phyloP scores from a whole-genome alignment of 2,888 invertebrate genomes.

The Conomelus anceps region DNA sequence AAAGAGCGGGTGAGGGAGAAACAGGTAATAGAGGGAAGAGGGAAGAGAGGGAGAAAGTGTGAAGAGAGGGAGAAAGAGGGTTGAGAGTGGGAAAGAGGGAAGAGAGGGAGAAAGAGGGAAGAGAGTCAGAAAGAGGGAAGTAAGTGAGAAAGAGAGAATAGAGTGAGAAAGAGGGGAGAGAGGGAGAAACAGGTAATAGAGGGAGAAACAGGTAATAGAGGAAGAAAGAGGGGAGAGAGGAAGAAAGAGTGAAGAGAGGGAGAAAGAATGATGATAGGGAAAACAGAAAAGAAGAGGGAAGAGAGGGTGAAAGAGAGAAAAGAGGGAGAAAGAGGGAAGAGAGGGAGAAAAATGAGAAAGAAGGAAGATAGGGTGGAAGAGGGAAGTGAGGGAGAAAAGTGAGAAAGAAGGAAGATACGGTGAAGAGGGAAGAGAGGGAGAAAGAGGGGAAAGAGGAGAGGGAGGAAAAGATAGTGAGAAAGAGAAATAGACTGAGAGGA shows the following conservation, averaged over 20 bases:
- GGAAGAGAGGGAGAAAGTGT: too few relatives aligned
- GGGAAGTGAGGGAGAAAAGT: background rate
- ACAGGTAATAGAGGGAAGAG: too few relatives aligned
- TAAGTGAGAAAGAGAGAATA: background rate
- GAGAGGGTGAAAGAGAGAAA: conserved; percentile 16
- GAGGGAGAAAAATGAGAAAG: background rate
- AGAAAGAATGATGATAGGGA: background rate
- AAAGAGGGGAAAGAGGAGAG: too few relatives aligned
- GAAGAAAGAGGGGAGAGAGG: conserved; percentile 12
- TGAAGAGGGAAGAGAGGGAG: too few relatives aligned
- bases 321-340: conserved; percentile 14
- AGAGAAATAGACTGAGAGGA: too few relatives aligned
- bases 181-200: too few relatives aligned
- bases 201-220: background rate
- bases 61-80: too few relatives aligned
- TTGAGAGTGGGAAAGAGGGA: too few relatives aligned
- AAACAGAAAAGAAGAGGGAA: background rate
- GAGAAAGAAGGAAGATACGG: too few relatives aligned
- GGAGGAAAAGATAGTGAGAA: too few relatives aligned
- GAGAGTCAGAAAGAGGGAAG: conserved; percentile 1
- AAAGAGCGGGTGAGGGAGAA: too few relatives aligned
- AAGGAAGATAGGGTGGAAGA: conserved; percentile 2
- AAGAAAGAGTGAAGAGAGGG: conserved; percentile 5
- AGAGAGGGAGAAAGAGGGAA: background rate
- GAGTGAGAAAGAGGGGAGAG: background rate